Base-by-base conservation (phyloP, 2,888 invertebrate species). In the Trisateles emortualis region DNA sequence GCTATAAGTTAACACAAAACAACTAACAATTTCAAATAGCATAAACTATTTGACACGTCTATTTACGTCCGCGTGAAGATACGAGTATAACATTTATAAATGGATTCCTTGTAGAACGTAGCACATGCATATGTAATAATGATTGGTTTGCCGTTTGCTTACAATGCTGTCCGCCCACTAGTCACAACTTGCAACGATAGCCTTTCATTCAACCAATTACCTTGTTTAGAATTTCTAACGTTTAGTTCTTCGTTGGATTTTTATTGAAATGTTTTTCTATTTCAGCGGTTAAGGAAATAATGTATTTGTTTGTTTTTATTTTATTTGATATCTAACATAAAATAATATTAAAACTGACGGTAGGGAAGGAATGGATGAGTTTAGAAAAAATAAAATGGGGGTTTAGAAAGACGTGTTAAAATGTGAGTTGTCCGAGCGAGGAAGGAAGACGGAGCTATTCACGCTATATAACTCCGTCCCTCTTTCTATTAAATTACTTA, bases 41-140 rank as follows among this genome's bases (percentile, higher is more conserved):
- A 52, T 55, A 67, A 59, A 54, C 32, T 56, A 46, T 50, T 48
- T 57, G 64, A 59, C 54, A 54, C 29, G 56, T 60, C 47, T 68
- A 60, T 57, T 52, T 54, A 26, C 14, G 14, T 13, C 22, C 11
- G 52, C 33, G 32, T 43, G 51, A 46, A 43, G 52, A 52, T 60
- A n/a, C n/a, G n/a, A n/a, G n/a, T n/a, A 48, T 64, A 57, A 52
- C 54, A 52, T 52, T 59, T 67, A 38, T 59, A 63, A 35, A 67
- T 65, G 17, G 36, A 67, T 66, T 66, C 58, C 63, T 44, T 40
- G 44, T 58, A 41, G 53, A 40, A 62, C 40, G 49, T 58, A 13
- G 44, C 33, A 46, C 48, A 56, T 60, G 56, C 45, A 68, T 57
- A 53, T 16, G 19, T 67, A 50, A 60, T 55, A 60, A 64, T 68